Base-by-base conservation (phyloP, 2,797 vertebrate genomes). In the Brachyalestes nurse region DNA sequence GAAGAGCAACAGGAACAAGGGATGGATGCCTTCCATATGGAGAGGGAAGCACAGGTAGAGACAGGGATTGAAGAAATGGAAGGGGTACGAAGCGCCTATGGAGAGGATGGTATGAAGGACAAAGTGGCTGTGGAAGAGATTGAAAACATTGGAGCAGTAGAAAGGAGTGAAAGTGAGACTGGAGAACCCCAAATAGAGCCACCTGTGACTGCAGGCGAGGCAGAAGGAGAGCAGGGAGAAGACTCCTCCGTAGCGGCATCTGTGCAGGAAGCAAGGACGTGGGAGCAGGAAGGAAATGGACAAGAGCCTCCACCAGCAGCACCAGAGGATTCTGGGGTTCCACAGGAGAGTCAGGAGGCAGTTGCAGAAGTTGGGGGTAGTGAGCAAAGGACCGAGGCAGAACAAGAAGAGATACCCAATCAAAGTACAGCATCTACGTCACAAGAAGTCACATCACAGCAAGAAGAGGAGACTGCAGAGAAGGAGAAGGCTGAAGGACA, bases 41-140 rank as follows among this genome's bases (percentile, higher is more conserved):
- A 94, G 65, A 88, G 82, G 2, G 92, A 91, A 14, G 45, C 49
- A 42, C 79, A 77, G 51, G 70, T 86, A 0, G 90, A 91, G 58
- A 88, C 90, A 12, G 90, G 91, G 0, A 92, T 94, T 4, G 90
- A 94, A 82, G 94, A 94, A 78, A 88, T 94, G 83, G 90, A 93
- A 47, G 88, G 87, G 0, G 89, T 87, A 53, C 86, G 89, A 28
- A 78, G 82, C 0, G 9, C 88, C 19, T 91, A 92, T 2, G 79
- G 16, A 0, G 91, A 91, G 0, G 94, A 94, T 0, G 86, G 90
- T 47, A 86, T 92, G 17, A 90, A 93, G 79, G 92, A 94, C 19
- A 95, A 95, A 57, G 93, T 93, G 73, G 88, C 93, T 5, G 93
- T 95, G 0, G 91, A 94, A 0, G 95, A 95, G 12, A 85, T 95